Base-by-base conservation (phyloP, 2,797 vertebrate genomes). In the Aplochiton taeniatus region DNA sequence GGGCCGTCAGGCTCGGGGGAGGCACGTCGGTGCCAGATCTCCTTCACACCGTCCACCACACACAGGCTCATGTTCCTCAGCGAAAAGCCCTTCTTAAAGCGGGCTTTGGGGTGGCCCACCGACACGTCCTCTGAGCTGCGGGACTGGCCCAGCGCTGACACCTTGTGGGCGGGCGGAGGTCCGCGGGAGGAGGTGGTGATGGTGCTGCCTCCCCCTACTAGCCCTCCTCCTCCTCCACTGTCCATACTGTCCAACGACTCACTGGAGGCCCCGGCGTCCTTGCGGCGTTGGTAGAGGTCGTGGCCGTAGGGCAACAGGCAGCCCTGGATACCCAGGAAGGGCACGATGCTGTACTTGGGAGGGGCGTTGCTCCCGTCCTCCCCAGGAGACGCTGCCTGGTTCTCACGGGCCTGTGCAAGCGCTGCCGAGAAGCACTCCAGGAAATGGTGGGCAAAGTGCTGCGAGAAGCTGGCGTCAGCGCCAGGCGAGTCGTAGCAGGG, bases 31-130 rank as follows among this genome's bases (percentile, higher is more conserved):
- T 98, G 95, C 96, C 96, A 97, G 91, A 99, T 96, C 88, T 99
- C 96, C 71, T 95, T 95, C 80, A 99, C 93, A 0, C 97, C 96
- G 0, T 97, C 97, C 81, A 98, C 96, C 82, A 99, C 95, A 0
- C 96, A 97, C 74, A 98, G 87, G 73, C 97, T 98, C 96, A 99
- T 96, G 88, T 98, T 98, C 82, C 97, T 92, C 85, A 99, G 81
- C 4, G 96, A 98, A 78, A 99, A 98, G 68, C 97, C 97, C 72
- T 98, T 99, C 83, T 97, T 98, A 77, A 95, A 96, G 57, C 95
- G 94, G 11, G 95, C 88, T 80, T 95, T 96, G 55, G 93, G 68
- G 42, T 91, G 86, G 0, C 90, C 83, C 46, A 93, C 85, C 0
- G 96, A 97, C 74, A 98, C 95, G 0, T 98, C 96, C 90, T 98